phyloP scores from a whole-genome alignment of 2,888 invertebrate species.

The Sinohyriopsis cumingii region DNA sequence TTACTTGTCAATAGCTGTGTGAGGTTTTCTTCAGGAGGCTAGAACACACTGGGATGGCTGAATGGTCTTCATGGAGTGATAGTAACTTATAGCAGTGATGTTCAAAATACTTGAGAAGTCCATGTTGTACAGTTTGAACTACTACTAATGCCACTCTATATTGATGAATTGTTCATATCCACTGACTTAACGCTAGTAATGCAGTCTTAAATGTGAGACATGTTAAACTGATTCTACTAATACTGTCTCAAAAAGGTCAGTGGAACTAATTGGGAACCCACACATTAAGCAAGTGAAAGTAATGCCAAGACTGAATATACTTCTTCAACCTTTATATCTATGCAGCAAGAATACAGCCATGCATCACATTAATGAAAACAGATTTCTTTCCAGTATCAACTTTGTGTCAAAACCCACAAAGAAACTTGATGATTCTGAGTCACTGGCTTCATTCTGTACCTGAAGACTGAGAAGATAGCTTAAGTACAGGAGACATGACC shows the following conservation, averaged over 20 bases:
- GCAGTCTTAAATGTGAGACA: neutral
- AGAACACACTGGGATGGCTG: neutral
- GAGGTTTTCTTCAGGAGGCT: conserved; percentile 1
- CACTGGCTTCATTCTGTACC: too few relatives aligned
- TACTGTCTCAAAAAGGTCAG: neutral
- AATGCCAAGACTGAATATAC: too few relatives aligned
- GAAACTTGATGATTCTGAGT: too few relatives aligned
- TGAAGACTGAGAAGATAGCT: too few relatives aligned
- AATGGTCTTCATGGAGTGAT: neutral
- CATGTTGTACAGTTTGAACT: neutral
- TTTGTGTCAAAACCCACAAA: too few relatives aligned
- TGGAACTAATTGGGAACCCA: too few relatives aligned
- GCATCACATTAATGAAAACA: too few relatives aligned
- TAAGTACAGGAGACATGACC: too few relatives aligned
- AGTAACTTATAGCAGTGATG: neutral
- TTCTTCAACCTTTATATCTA: too few relatives aligned
- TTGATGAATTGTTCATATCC: neutral
- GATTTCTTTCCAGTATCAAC: too few relatives aligned
- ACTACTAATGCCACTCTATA: neutral
- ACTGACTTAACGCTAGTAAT: neutral
- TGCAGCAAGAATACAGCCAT: too few relatives aligned
- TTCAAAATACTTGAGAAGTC: neutral
- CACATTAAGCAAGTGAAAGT: too few relatives aligned
- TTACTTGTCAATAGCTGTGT: neutral
- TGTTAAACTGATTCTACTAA: neutral